Conservation (phyloP, 2,113 vertebrate species). For the Spermophilus dauricus region DNA sequence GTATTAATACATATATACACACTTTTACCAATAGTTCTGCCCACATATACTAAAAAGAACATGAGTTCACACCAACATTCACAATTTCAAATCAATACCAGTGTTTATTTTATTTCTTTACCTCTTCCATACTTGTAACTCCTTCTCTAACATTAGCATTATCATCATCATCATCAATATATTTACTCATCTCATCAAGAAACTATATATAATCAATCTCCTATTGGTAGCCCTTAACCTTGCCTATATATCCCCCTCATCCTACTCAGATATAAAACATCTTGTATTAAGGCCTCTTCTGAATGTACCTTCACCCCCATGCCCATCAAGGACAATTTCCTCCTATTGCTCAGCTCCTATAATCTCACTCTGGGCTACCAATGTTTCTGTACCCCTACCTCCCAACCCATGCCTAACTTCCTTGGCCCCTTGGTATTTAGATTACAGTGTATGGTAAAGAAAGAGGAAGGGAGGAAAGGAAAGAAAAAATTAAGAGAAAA, state of each 20-base stretch:
- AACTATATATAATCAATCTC: rapidly evolving
- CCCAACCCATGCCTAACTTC: neutral
- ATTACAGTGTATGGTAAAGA: neutral
- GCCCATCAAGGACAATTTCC: neutral
- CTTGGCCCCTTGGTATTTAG: neutral
- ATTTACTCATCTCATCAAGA: neutral
- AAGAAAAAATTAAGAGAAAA: neutral
- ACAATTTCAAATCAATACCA: neutral
- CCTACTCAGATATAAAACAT: neutral
- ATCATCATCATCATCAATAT: neutral
- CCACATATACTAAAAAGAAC: neutral
- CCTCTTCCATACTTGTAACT: neutral
- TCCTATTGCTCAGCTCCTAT: neutral
- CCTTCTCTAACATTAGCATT: neutral
- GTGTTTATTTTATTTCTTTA: neutral
- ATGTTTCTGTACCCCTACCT: too few species aligned
- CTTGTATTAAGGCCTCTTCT: neutral
- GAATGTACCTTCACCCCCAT: too few species aligned
- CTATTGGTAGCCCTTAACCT: too few species aligned
- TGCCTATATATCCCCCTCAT: neutral
- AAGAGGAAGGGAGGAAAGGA: neutral
- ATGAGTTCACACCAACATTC: neutral
- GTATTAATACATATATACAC: neutral
- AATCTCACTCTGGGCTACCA: neutral
- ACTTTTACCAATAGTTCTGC: neutral